Evolutionary conservation across 2,888 invertebrate species (phyloP).

Genomic region (Rhamnusium bicolor): DNA sequence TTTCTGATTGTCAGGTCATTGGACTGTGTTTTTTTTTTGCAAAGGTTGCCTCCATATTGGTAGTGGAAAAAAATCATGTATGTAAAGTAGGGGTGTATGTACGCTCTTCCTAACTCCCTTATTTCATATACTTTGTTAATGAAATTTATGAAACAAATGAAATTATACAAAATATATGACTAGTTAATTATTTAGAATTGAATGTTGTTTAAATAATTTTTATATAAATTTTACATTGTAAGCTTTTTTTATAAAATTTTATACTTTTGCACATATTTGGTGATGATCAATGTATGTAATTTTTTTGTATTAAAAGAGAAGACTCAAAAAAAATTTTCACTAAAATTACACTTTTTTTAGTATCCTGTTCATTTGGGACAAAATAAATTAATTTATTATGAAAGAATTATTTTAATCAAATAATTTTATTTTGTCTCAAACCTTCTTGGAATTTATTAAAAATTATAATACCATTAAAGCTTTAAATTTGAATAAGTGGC

Average conservation of each 20-base stretch:
- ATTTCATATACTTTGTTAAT: background rate
- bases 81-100: no score
- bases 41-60: no score
- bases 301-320: background rate
- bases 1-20: no score
- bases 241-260: slow-evolving; percentile 5
- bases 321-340: background rate
- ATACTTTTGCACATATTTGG: background rate
- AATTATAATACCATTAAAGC: slow-evolving; percentile 24
- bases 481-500: slow-evolving; percentile 38
- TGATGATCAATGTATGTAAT: slow-evolving; percentile 9
- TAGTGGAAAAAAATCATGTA: no score
- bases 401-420: background rate
- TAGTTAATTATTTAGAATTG: background rate
- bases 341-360: background rate
- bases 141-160: slow-evolving; percentile 1
- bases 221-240: slow-evolving; percentile 8
- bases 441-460: background rate
- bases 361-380: background rate
- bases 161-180: background rate
- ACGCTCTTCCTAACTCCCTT: no score
- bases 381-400: background rate
- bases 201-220: background rate
- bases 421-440: background rate
- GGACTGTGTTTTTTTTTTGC: no score